Evolutionary conservation across 1,140 invertebrate genomes (phyloP), one percentile per base, ranked within the genome.

Genomic region (Limonius californicus): DNA sequence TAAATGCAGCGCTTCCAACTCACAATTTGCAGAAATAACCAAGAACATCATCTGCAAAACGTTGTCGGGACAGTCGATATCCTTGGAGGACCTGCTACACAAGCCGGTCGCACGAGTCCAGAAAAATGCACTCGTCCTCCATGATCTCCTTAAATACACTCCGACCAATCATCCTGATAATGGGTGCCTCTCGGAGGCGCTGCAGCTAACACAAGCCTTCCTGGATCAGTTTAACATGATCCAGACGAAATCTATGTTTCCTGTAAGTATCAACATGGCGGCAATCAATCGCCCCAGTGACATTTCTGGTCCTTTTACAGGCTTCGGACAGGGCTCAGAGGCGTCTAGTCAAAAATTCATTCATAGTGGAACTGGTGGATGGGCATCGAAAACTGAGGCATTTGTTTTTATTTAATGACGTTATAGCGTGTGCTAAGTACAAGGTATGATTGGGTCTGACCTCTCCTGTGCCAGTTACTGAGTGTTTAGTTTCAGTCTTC

Each of bases 351-450:
- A 95, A 95, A 77, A 96, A 96, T 77, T 95, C 93, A 0, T 95
- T 97, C 74, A 91, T 97, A 50, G 94, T 97, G 6, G 94, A 97
- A 79, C 80, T 94, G 18, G 86, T 88, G 0, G 91, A 94, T 72
- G 89, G 90, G 0, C 89, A 91, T 76, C 83, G 95, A 43, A 97
- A 97, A 80, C 78, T 97, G 54, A 82, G 95, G 53, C 94, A 96
- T 83, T 79, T 97, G 58, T 96, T 97, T 79, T 83, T 97, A 19
- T 97, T 97, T 75, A 96, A 94, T 74, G 94, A 97, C 77, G 90
- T 96, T 59, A 89, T 97, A 65, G 91, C 95, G 16, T 97, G 94
- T 80, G 94, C 95, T 54, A 97, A 97, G 80, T 94, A 94, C 73
- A 95, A 94, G 83, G 89, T 85, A 67, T 64, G 54, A 47, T 18